These are phyloP conservation scores for Nomada ruficornis DNA, from an alignment of 2,888 invertebrate species.

Conservation along the genomic window DNA sequence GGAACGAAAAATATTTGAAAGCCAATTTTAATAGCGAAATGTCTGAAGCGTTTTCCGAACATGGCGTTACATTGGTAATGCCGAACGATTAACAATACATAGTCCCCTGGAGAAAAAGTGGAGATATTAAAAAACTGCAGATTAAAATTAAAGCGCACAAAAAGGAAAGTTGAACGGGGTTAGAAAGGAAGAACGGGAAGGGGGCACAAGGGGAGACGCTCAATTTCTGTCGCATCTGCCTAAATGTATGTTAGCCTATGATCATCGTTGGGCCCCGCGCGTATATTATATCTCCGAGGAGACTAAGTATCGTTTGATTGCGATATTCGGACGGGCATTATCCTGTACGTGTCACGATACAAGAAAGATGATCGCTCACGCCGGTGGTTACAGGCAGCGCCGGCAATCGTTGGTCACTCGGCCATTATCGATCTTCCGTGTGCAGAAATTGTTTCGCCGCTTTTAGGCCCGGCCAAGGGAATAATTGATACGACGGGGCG, in stretches of 20 bases:
- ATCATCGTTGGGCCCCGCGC: conserved; percentile 60
- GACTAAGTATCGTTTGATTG: conserved; percentile 69
- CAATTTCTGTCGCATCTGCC: conserved; percentile 80
- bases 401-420: conserved; percentile 19
- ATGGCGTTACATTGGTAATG: too few relatives aligned
- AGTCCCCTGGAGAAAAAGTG: too few relatives aligned
- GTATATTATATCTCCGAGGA: conserved; percentile 59
- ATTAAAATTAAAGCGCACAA: not conserved
- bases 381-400: conserved; percentile 5
- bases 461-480: conserved; percentile 23
- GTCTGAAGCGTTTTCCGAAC: too few relatives aligned
- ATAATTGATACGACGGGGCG: conserved; percentile 47
- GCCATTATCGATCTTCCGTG: conserved; percentile 51
- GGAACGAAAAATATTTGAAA: too few relatives aligned
- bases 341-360: conserved; percentile 61
- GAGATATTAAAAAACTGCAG: not conserved
- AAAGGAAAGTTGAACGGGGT: conserved; percentile 9
- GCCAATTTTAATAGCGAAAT: too few relatives aligned
- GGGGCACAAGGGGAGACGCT: conserved; percentile 61
- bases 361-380: conserved; percentile 46
- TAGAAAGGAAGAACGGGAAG: not conserved
- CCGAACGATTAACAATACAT: too few relatives aligned
- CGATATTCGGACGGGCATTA: conserved; percentile 56
- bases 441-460: conserved; percentile 49
- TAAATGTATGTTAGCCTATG: conserved; percentile 77